Base-by-base conservation (phyloP, 1,140 invertebrate species). In the Portunus trituberculatus region DNA sequence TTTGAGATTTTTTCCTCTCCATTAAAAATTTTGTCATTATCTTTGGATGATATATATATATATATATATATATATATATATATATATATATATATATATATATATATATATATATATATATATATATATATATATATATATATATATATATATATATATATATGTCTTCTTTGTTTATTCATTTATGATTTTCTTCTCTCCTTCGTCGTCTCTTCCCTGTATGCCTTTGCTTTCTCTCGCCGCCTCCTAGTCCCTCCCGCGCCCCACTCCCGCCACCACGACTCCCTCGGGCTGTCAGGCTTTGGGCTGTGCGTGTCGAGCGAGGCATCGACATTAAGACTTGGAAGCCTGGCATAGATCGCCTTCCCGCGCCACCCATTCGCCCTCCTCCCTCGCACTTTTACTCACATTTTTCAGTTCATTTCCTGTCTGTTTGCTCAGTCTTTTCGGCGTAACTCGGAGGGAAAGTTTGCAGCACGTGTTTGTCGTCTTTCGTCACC, bases 291-390 rank as follows among this genome's bases (percentile, higher is more conserved):
- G 67, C 67, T 76, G 67, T 76, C 67, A 76, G 67, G 67, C 67
- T 76, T 76, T 76, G 67, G 67, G 67, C 67, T 25, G 67, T 7
- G 67, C 7, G 67, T 76, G 67, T 76, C 25, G 67, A 20, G 67
- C n/a, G 20, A 76, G 67, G 67, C 67, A 76, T 76, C 67, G 67
- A n/a, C 67, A n/a, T 76, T 76, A 76, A 76, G 67, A 76, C 67
- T 25, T 25, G 67, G n/a, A 76, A 76, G 67, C 20, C 25, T 76
- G 67, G 67, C 67, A 76, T 20, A n/a, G 67, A 76, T 76, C 67
- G n/a, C n/a, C 67, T 76, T 76, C 67, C 67, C 67, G 20, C 67
- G 20, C 67, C 67, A 2, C 67, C 20, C 67, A 12, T 7, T n/a
- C 20, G 12, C 12, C 67, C 67, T 25, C 25, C 67, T n/a, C 67